These are phyloP conservation scores for Hestina assimilis DNA, from an alignment of 1,140 invertebrate genomes.

Conservation along the genomic window DNA sequence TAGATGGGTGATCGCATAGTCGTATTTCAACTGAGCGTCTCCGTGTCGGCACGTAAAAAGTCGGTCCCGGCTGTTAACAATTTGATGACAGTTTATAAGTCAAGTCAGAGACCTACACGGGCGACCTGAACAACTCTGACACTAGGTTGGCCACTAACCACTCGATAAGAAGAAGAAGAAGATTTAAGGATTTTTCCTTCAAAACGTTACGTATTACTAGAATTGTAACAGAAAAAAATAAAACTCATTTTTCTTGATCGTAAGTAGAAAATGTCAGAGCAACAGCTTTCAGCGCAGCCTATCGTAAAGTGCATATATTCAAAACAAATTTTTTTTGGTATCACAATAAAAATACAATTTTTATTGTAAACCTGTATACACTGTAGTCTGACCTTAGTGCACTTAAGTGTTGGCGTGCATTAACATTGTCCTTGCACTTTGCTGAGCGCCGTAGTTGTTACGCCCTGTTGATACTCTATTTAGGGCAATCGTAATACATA, in stretches of 20 bases:
- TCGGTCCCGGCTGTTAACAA: too few species aligned
- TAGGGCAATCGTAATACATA: background rate
- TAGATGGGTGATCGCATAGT: too few species aligned
- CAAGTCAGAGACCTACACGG: too few species aligned
- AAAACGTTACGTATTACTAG: too few species aligned
- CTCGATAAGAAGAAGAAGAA: too few species aligned
- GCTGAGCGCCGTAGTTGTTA: constrained; percentile 29
- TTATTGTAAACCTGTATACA: constrained; percentile 25
- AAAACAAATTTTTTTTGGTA: constrained; percentile 8
- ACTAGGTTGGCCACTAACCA: too few species aligned
- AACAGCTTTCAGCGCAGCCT: background rate
- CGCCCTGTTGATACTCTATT: constrained; percentile 8
- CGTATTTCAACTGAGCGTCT: too few species aligned
- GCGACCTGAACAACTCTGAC: too few species aligned
- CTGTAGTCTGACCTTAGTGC: constrained; percentile 41
- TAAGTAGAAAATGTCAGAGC: background rate
- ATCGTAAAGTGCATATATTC: background rate
- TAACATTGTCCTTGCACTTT: constrained; percentile 62
- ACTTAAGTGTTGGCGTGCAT: constrained; percentile 44
- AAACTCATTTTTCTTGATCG: background rate
- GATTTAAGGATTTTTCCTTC: too few species aligned
- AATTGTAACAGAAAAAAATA: too few species aligned
- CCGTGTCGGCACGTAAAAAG: too few species aligned
- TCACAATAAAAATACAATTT: constrained; percentile 25
- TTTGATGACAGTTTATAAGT: too few species aligned